phyloP scores from a whole-genome alignment of 2,113 vertebrate genomes.

The Tetrax tetrax region DNA sequence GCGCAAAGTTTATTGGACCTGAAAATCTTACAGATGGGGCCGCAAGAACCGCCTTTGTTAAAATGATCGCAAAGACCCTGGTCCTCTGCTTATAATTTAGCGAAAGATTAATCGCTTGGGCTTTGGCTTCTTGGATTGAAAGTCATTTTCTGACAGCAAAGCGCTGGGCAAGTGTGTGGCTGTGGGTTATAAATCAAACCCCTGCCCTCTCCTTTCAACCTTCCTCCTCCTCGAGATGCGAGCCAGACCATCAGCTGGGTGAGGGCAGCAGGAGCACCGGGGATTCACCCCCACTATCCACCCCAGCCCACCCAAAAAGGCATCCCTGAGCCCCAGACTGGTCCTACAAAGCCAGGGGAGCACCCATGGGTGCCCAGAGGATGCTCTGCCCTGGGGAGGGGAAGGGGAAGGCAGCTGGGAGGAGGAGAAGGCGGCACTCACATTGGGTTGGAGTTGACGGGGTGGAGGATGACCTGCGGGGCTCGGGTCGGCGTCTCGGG shows the following conservation, averaged over 20 bases:
- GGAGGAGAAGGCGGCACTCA: conserved; percentile 73
- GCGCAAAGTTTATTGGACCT: background rate
- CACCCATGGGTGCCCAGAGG: accelerated
- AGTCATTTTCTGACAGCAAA: accelerated
- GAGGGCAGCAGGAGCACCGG: accelerated
- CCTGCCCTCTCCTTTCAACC: background rate
- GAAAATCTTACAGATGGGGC: background rate
- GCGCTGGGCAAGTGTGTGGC: accelerated
- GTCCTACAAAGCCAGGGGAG: background rate
- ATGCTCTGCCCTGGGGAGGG: background rate
- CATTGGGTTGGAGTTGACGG: conserved; percentile 91
- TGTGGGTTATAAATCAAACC: background rate
- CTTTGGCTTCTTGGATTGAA: background rate
- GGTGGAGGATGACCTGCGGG: conserved; percentile 94
- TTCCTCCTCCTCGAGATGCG: accelerated
- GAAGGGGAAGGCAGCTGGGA: accelerated
- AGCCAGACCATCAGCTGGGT: background rate
- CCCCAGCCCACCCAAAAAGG: background rate
- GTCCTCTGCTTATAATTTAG: background rate
- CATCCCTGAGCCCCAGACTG: accelerated
- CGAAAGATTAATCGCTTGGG: background rate
- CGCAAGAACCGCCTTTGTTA: background rate
- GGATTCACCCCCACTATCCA: background rate
- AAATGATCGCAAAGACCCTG: background rate
- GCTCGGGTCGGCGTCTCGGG: conserved; percentile 89